Conservation (phyloP, 2,113 vertebrate genomes). For the Lepus timidus region DNA sequence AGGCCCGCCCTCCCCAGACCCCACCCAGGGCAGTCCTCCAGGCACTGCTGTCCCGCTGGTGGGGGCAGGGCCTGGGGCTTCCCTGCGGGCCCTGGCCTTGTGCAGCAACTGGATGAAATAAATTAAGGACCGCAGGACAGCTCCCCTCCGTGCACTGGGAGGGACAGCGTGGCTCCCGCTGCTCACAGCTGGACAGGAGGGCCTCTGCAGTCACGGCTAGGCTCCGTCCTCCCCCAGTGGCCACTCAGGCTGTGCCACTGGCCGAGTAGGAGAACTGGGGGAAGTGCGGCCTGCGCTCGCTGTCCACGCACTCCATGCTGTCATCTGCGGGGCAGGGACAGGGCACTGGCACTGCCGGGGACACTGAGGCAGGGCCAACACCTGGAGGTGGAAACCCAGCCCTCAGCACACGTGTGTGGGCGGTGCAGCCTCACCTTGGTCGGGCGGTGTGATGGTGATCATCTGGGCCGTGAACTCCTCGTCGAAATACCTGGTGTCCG, state of each 20-base stretch:
- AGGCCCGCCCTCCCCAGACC: no score
- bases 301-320: constrained; percentile 96
- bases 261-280: constrained; percentile 99
- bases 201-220: no score
- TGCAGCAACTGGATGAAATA: constrained; percentile 89
- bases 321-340: constrained; percentile 89
- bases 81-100: constrained; percentile 81
- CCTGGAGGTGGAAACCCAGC: accelerated
- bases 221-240: no score
- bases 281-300: constrained; percentile 96
- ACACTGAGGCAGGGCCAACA: not conserved
- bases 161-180: not conserved
- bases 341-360: not conserved
- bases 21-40: no score
- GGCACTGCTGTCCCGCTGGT: no score
- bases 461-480: constrained; percentile 98
- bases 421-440: constrained; percentile 92
- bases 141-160: constrained; percentile 80
- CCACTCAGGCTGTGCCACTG: constrained; percentile 93
- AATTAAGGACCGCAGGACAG: constrained; percentile 86
- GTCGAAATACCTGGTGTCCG: constrained; percentile 96
- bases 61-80: not conserved
- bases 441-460: constrained; percentile 98
- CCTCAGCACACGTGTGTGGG: accelerated
- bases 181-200: no score